phyloP scores from a whole-genome alignment of 64 coral and sea anemone genomes.

The Astreopora myriophthalma region DNA sequence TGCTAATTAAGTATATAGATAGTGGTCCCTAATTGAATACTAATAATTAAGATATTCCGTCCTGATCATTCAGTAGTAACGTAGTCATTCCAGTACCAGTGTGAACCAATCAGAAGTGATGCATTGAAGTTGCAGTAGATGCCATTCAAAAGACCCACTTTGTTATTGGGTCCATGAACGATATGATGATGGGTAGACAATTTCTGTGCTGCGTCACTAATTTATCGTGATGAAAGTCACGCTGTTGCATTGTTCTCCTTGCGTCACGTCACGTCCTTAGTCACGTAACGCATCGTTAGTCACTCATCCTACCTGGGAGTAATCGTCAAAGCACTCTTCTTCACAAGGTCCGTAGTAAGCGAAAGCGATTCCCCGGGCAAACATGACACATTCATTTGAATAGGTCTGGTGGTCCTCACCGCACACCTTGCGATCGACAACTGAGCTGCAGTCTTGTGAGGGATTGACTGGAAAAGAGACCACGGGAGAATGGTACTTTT shows the following conservation, averaged over 20 bases:
- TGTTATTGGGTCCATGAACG: no score
- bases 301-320: slow-evolving; percentile 15
- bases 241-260: neutral
- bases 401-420: slow-evolving; percentile 76
- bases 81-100: no score
- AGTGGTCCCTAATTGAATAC: neutral
- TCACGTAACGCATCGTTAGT: neutral
- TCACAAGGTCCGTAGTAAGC: slow-evolving; percentile 81
- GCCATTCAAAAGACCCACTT: no score
- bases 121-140: no score
- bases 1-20: neutral
- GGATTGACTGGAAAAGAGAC: slow-evolving; percentile 33
- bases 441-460: slow-evolving; percentile 14
- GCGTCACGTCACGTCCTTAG: neutral
- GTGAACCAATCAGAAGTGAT: no score
- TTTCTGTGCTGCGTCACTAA: neutral
- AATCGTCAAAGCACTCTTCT: slow-evolving; percentile 26
- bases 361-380: slow-evolving; percentile 32
- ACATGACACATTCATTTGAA: slow-evolving; percentile 55
- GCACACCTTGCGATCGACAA: slow-evolving; percentile 35
- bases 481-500: neutral
- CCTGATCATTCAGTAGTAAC: no score
- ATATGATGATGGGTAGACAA: no score
- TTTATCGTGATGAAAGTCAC: neutral
- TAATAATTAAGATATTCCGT: no score